A percentile compares a stretch with the other conserved stretches of the same genome.
Evolutionary conservation across 2,797 vertebrate genomes (phyloP).

Genomic region (Sebastes steindachneri): DNA sequence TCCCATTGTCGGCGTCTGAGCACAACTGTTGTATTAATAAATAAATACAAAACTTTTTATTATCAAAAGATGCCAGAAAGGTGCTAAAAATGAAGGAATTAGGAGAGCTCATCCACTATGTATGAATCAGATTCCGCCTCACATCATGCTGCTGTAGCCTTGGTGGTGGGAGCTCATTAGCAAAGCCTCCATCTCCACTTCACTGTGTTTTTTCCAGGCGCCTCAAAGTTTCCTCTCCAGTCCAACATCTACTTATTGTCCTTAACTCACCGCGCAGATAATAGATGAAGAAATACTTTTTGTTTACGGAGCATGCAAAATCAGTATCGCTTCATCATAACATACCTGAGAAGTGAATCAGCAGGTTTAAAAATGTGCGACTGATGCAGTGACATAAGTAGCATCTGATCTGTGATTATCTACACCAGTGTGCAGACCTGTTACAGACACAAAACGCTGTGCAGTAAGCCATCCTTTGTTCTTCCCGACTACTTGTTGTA

Average conservation of each 20-base stretch:
- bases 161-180: conserved; percentile 47
- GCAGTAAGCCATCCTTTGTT: neutral
- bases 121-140: neutral
- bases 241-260: neutral
- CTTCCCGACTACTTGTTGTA: neutral
- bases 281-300: neutral
- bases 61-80: neutral
- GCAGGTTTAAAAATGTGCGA: neutral
- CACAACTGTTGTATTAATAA: neutral
- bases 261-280: neutral
- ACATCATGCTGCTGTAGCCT: conserved; percentile 7
- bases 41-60: neutral
- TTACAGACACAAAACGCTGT: neutral
- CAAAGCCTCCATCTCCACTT: conserved; percentile 9
- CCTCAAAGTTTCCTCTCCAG: conserved; percentile 16
- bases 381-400: neutral
- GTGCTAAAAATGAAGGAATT: neutral
- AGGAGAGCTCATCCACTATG: conserved; percentile 1
- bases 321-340: neutral
- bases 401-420: neutral
- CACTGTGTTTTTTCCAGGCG: neutral
- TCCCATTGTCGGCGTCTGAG: neutral
- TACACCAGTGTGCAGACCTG: neutral
- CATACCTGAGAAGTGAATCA: neutral
- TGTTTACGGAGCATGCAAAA: neutral